Percentiles rank a stretch among this genome's conserved stretches.
Evolutionary conservation across 53 echinoderm and acorn worm genomes (phyloP).

Genomic region (Glandiceps talaboti): DNA sequence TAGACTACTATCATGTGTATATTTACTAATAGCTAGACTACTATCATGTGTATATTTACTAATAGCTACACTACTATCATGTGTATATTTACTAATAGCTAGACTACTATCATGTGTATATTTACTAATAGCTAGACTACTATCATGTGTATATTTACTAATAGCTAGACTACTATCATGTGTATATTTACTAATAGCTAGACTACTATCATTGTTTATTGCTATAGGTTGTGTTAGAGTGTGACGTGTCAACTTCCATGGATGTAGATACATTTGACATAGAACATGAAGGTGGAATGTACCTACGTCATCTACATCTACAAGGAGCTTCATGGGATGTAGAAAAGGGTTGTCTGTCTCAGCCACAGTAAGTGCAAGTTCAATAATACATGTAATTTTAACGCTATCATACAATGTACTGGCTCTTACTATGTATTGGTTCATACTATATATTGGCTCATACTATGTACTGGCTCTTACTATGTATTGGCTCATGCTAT

Average conservation of each 20-base stretch:
- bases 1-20: no score
- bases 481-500: no score
- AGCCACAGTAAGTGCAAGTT: constrained; percentile 60
- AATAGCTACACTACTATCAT: no score
- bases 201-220: background rate
- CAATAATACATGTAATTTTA: no score
- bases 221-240: constrained; percentile 57
- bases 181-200: background rate
- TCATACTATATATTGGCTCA: no score
- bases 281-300: constrained; percentile 73
- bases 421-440: no score
- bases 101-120: background rate
- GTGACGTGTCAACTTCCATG: constrained; percentile 51
- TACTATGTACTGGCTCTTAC: no score
- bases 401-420: no score
- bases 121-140: background rate
- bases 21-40: no score
- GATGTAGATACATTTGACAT: constrained; percentile 49
- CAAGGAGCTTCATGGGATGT: constrained; percentile 89
- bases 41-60: no score
- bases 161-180: background rate
- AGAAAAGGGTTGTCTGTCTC: constrained; percentile 32
- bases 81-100: no score
- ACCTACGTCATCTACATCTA: constrained; percentile 48
- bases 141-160: background rate